Evolutionary conservation across 2,113 vertebrate species (phyloP), one percentile per base, ranked within the genome.

Genomic region (Tylochromis polylepis): DNA sequence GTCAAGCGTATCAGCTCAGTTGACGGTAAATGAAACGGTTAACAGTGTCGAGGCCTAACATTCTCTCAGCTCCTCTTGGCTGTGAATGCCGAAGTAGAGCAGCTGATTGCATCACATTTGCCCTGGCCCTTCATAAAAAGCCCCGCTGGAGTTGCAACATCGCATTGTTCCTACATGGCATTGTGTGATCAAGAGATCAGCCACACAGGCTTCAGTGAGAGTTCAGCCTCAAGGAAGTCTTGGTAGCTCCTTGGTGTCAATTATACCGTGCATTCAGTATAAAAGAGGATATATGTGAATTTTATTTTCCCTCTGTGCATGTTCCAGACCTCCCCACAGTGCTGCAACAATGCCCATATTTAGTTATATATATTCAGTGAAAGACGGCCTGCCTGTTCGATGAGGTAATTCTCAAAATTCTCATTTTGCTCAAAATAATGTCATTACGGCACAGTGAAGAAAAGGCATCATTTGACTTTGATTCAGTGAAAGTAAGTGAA

Each of bases 11-110:
- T 82, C 18, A 14, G 49, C 85, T 70, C 11, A 14, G 55, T 83
- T 70, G 81, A 87, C 29, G 31, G 62, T 55, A 22, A 87, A 79
- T 79, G 55, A 88, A 83, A 85, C 46, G n/a, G 75, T 81, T 82
- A 86, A 83, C 59, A 41, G n/a, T 11, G 11, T 20, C 3, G n/a
- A 79, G 46, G 88, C 62, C 38, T 3, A 10, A 72, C 43, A 22
- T 70, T 49, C 81, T 84, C 24, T 29, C 55, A 11, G 83, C 57
- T 67, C 51, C 8, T 83, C 58, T 82, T 20, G 56, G 72, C 49
- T 85, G 14, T 18, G 14, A 85, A 12, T 12, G 5, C 49, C 8
- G 51, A 59, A 51, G 11, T 29, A 34, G 72, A 83, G 81, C 59
- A 8, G 29, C 81, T 65, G 83, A 46, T 81, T 75, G 78, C 84